Percentiles rank a stretch among this genome's conserved stretches.
Conservation (phyloP, 1,140 invertebrate species). For the Gerris buenoi region DNA sequence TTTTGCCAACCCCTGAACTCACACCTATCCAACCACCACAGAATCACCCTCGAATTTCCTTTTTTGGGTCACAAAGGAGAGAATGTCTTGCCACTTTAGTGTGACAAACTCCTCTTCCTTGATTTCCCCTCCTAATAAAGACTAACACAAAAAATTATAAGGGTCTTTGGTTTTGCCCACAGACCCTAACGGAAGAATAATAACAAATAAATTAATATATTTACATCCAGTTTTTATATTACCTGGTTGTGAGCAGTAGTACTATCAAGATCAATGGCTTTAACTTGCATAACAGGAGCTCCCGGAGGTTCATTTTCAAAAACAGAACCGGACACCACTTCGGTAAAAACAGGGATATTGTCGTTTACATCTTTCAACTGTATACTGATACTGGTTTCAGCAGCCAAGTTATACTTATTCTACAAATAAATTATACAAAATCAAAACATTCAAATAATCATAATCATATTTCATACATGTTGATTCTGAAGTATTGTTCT, state of each 20-base stretch:
- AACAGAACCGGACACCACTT: slow-evolving; percentile 59
- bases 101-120: too few species aligned
- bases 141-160: too few species aligned
- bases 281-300: slow-evolving; percentile 68
- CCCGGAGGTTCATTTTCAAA: slow-evolving; percentile 66
- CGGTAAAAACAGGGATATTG: slow-evolving; percentile 67
- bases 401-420: slow-evolving; percentile 63
- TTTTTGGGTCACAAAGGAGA: too few species aligned
- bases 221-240: too few species aligned
- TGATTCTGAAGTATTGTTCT: neutral
- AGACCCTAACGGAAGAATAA: too few species aligned
- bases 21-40: too few species aligned
- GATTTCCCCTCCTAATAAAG: too few species aligned
- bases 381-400: slow-evolving; percentile 60
- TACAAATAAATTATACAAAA: slow-evolving; percentile 23
- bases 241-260: slow-evolving; percentile 62
- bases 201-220: too few species aligned
- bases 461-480: neutral
- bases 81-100: too few species aligned
- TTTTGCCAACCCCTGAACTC: too few species aligned
- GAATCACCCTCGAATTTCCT: too few species aligned
- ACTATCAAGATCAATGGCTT: slow-evolving; percentile 72
- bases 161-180: too few species aligned
- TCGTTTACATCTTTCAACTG: slow-evolving; percentile 73
- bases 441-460: slow-evolving; percentile 2